Evolutionary conservation across 2,797 vertebrate genomes (phyloP), one percentile per base, ranked within the genome.

Genomic region (Anabacerthia variegaticeps): DNA sequence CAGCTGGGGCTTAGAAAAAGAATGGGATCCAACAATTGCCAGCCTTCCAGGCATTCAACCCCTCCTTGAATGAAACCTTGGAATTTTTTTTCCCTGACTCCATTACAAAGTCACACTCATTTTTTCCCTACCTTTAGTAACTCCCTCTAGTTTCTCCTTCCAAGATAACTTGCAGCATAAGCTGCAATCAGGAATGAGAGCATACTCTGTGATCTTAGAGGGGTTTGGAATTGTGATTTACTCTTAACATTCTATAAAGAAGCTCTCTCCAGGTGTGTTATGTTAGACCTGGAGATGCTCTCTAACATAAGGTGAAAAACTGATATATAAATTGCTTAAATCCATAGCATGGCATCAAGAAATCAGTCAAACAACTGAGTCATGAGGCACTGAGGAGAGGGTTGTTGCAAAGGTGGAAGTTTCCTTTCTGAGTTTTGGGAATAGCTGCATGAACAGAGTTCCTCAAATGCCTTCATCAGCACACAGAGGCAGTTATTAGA

Each of bases 141-240:
- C 62, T 89, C 58, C 13, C 6, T 41, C 48, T 69, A 41, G 46
- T 83, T 91, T 82, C 82, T 77, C 69, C 68, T 96, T 86, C 85
- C 92, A 96, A 92, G 61, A 44, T 82, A 85, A 95, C 62, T 86
- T 92, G 71, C 88, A 67, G 34, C 30, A 51, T 22, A 96, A 93
- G 41, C 55, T 89, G 75, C 9, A 74, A 74, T 43, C 19, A 68
- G 74, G 67, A 79, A 76, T 46, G 81, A 86, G 90, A 63, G 30
- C 32, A 23, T 48, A 28, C 30, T 52, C 73, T 58, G 48, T 87
- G 55, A 92, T 83, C 66, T 19, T 39, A 58, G 52, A 88, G 22
- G 20, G 17, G 7, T 51, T 85, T 63, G 20, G n/a, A 63, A 36
- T 7, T 7, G 41, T 62, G 77, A 46, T 91, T 94, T 93, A 61